Evolutionary conservation across 2,797 vertebrate genomes (phyloP).

Genomic region (Falco rusticolus): DNA sequence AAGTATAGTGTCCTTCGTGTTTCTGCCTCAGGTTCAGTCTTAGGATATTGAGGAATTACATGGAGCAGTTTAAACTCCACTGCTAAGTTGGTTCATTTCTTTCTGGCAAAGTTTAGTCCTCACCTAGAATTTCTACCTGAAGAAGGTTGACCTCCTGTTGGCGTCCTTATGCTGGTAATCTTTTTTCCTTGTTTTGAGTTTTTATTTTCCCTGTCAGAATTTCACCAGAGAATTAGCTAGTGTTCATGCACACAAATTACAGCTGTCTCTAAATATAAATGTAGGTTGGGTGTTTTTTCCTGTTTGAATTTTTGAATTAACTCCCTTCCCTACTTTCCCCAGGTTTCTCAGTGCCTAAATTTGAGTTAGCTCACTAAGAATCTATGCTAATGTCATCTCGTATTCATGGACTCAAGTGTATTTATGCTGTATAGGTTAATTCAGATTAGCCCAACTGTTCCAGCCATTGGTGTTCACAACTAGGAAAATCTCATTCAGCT

Average conservation of each 20-base stretch:
- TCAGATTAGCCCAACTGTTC: conserved; percentile 52
- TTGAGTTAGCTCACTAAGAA: conserved; percentile 25
- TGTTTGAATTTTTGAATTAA: neutral
- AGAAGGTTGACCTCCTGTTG: neutral
- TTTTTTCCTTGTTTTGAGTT: neutral
- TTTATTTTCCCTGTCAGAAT: neutral
- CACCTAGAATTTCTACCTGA: neutral
- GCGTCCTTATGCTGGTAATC: neutral
- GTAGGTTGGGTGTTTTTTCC: neutral
- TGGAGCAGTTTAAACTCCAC: neutral
- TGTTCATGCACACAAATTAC: neutral
- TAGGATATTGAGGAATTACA: neutral
- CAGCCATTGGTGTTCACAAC: conserved; percentile 34
- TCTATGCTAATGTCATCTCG: conserved; percentile 52
- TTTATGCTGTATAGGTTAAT: conserved; percentile 57
- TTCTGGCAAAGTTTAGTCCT: neutral
- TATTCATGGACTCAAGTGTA: conserved; percentile 17
- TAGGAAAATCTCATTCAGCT: conserved; percentile 49
- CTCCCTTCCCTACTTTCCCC: neutral
- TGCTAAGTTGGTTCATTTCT: neutral
- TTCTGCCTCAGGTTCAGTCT: neutral
- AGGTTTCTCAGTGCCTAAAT: conserved; percentile 22
- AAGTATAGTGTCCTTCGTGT: neutral
- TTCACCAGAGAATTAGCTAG: neutral
- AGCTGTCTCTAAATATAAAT: conserved; percentile 7